These are phyloP conservation scores for Raphicerus campestris DNA, from an alignment of 2,113 vertebrate species.

Conservation along the genomic window DNA sequence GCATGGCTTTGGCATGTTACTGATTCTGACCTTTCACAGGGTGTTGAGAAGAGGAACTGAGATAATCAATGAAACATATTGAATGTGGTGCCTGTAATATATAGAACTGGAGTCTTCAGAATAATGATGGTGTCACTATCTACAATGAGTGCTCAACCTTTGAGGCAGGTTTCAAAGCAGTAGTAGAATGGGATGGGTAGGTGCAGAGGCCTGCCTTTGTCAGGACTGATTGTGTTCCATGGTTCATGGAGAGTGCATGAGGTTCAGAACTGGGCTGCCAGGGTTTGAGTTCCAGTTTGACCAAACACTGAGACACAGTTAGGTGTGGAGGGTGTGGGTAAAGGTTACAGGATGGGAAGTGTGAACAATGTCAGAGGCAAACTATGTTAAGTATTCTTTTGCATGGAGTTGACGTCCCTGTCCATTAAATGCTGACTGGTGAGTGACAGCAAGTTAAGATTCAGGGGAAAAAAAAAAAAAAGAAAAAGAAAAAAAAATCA, in stretches of 20 bases:
- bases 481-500: no score
- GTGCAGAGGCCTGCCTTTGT: not conserved
- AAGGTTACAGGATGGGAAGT: not conserved
- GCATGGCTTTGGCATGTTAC: not conserved
- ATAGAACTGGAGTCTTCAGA: not conserved
- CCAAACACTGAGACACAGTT: not conserved
- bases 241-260: not conserved
- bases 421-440: not conserved
- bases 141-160: not conserved
- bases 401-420: not conserved
- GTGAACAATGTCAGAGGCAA: not conserved
- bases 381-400: not conserved
- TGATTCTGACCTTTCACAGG: not conserved
- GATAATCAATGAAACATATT: not conserved
- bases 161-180: not conserved
- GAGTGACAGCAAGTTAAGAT: not conserved
- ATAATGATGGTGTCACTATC: not conserved
- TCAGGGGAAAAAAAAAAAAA: not conserved
- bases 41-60: not conserved
- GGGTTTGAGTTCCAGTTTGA: not conserved
- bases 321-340: not conserved
- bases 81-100: not conserved
- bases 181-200: not conserved
- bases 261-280: not conserved
- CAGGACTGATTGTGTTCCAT: not conserved